These are phyloP conservation scores for Tipula vernalis DNA, from an alignment of 2,888 invertebrate species.

Conservation along the genomic window DNA sequence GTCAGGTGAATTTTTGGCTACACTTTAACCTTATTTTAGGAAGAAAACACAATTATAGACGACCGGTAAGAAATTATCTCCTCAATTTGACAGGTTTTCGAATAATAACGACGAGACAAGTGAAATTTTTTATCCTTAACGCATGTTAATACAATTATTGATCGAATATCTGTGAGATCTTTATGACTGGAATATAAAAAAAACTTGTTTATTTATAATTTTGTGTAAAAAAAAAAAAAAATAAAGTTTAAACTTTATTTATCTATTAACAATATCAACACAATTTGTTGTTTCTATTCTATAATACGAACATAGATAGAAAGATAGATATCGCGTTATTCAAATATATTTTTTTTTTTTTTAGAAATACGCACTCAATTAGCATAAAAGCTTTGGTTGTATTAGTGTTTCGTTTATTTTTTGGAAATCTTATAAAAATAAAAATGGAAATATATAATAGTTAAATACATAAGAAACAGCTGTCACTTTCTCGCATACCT, in stretches of 20 bases:
- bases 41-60: not conserved
- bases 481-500: not conserved
- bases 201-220: not conserved
- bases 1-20: not conserved
- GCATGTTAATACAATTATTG: not conserved
- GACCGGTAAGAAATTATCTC: not conserved
- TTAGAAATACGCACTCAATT: not conserved
- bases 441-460: not conserved
- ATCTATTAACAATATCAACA: not conserved
- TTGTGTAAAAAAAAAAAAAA: not conserved
- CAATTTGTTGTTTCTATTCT: not conserved
- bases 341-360: not conserved
- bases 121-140: not conserved
- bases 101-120: not conserved
- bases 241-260: not conserved
- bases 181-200: not conserved
- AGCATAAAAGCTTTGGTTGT: not conserved
- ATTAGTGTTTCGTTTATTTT: not conserved
- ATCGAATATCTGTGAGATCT: not conserved
- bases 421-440: not conserved
- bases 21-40: not conserved
- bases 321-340: not conserved
- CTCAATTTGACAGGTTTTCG: not conserved
- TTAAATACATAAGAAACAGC: not conserved
- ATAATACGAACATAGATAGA: not conserved